Conservation (phyloP, 2,888 invertebrate species). For the Odontocerum albicorne region DNA sequence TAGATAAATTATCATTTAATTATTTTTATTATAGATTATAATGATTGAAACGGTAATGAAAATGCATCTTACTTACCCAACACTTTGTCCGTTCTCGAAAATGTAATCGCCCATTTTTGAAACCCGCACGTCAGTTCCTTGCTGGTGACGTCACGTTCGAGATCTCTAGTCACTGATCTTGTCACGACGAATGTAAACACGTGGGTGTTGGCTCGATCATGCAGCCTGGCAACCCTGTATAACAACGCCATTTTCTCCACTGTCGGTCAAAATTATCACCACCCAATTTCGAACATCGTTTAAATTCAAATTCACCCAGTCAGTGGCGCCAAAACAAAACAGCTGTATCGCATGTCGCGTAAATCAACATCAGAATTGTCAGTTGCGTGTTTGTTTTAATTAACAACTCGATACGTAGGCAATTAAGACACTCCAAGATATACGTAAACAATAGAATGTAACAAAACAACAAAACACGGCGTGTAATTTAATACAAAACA, state of each 20-base stretch:
- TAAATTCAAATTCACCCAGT: slow-evolving; percentile 3
- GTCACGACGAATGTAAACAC: slow-evolving; percentile 85
- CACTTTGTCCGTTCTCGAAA: slow-evolving; percentile 74
- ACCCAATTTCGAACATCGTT: slow-evolving; percentile 3
- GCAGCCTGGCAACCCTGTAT: slow-evolving; percentile 79
- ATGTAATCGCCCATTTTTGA: slow-evolving; percentile 81
- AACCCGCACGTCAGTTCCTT: slow-evolving; percentile 82
- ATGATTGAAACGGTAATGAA: too few species aligned
- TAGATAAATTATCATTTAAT: too few species aligned
- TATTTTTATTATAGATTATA: too few species aligned
- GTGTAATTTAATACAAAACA: too few species aligned
- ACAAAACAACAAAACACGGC: too few species aligned
- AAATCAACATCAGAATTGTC: slow-evolving; percentile 8
- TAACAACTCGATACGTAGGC: too few species aligned
- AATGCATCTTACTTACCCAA: slow-evolving; percentile 52
- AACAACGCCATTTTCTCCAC: slow-evolving; percentile 65
- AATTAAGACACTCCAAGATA: too few species aligned
- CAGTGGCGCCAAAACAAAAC: neutral
- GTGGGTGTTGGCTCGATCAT: slow-evolving; percentile 80
- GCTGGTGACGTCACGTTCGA: slow-evolving; percentile 77
- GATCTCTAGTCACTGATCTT: slow-evolving; percentile 73
- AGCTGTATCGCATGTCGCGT: slow-evolving; percentile 1
- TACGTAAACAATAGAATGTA: too few species aligned
- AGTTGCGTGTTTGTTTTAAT: too few species aligned
- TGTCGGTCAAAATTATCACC: neutral